Conservation (phyloP, 2,797 vertebrate species). For the Hyperoplus immaculatus region DNA sequence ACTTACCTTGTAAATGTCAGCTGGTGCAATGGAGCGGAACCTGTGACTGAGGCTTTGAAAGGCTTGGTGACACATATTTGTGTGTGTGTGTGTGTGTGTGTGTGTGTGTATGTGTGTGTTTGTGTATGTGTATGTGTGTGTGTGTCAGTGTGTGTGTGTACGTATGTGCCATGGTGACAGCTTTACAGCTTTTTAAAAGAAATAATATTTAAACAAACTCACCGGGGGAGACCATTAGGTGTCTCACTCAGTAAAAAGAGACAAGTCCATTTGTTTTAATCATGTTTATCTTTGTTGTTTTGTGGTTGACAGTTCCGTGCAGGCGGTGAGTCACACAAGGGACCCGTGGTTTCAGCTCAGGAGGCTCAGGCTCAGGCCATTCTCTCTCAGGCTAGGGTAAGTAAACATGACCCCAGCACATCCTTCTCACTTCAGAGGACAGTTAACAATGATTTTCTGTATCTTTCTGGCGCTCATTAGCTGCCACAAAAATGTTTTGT, state of each 20-base stretch:
- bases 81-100: conserved; percentile 14
- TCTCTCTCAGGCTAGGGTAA: conserved; percentile 95
- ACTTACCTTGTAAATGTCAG: conserved; percentile 80
- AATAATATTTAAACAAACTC: conserved; percentile 40
- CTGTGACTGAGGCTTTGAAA: conserved; percentile 69
- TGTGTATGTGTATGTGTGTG: conserved; percentile 16
- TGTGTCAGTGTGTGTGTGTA: conserved; percentile 3
- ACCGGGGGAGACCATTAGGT: conserved; percentile 28
- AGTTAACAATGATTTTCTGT: not conserved
- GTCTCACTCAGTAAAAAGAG: conserved; percentile 46
- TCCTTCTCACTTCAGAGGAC: not conserved
- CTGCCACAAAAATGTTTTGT: not conserved
- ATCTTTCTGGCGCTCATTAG: not conserved
- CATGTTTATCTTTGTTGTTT: conserved; percentile 37
- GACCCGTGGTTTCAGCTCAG: conserved; percentile 93
- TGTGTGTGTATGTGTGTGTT: not conserved
- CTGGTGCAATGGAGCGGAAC: conserved; percentile 73
- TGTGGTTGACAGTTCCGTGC: conserved; percentile 91
- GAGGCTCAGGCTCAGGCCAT: conserved; percentile 98
- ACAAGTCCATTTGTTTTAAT: conserved; percentile 52
- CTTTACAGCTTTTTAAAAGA: conserved; percentile 48
- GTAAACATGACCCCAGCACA: conserved; percentile 41
- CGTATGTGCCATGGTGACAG: conserved; percentile 45
- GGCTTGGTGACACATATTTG: conserved; percentile 54
- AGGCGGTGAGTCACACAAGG: conserved; percentile 94